Conservation (phyloP, 2,888 invertebrate genomes). For the Antitype chi region DNA sequence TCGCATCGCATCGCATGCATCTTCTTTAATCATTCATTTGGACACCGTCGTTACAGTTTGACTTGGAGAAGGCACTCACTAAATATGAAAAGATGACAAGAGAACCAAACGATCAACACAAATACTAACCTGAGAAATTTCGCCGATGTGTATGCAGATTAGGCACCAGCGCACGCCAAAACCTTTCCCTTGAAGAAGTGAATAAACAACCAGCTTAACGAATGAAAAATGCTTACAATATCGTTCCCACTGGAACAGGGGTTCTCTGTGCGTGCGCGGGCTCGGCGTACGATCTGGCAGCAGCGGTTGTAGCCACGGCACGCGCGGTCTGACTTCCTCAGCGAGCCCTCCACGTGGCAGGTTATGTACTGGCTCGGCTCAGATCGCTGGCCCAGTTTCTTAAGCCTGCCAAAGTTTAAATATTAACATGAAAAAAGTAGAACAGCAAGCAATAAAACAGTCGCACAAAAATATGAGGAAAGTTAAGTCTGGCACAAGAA, state of each 20-base stretch:
- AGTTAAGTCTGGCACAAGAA: background rate
- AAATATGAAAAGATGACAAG: background rate
- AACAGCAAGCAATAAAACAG: conserved; percentile 11
- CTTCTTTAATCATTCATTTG: background rate
- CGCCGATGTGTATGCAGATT: background rate
- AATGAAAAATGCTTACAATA: conserved; percentile 67
- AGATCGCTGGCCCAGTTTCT: conserved; percentile 91
- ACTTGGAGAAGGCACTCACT: background rate
- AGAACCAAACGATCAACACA: background rate
- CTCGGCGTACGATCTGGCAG: conserved; percentile 84
- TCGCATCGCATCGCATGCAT: background rate
- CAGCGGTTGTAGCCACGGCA: conserved; percentile 79
- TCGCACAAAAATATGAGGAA: background rate
- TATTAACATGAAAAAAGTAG: conserved; percentile 33
- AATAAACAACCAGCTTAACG: background rate
- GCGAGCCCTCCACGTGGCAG: conserved; percentile 92
- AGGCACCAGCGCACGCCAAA: background rate
- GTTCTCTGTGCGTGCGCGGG: conserved; percentile 84
- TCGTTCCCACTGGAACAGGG: conserved; percentile 88
- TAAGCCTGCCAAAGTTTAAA: conserved; percentile 73
- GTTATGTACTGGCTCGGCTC: conserved; percentile 92
- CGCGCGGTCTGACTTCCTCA: conserved; percentile 90
- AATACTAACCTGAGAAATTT: background rate
- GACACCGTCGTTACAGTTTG: background rate
- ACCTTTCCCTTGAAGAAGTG: background rate